Conservation (phyloP, 2,888 invertebrate species). For the Erebia epiphron region DNA sequence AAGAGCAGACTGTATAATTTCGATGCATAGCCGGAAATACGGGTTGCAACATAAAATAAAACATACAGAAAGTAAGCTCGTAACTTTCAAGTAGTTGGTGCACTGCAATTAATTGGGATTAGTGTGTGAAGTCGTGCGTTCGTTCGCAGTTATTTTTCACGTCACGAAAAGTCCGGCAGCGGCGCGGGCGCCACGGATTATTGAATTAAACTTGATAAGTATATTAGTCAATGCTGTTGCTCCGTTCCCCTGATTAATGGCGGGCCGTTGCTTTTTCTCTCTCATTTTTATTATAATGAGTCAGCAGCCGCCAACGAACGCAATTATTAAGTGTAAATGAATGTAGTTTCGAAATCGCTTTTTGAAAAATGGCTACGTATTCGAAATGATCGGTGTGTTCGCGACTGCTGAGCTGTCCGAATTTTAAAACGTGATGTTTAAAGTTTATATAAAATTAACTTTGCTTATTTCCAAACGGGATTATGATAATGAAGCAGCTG, state of each 20-base stretch:
- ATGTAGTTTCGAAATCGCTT: constrained; percentile 65
- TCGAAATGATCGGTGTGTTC: constrained; percentile 51
- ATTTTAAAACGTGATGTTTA: constrained; percentile 53
- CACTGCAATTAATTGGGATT: constrained; percentile 73
- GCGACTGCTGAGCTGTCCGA: constrained; percentile 48
- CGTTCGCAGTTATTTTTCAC: constrained; percentile 73
- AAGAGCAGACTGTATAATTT: constrained; percentile 30
- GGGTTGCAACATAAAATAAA: constrained; percentile 30
- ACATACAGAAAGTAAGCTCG: constrained; percentile 41
- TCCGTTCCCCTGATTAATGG: constrained; percentile 79
- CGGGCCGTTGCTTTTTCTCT: constrained; percentile 76
- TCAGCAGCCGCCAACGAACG: constrained; percentile 67
- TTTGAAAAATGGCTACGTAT: constrained; percentile 56
- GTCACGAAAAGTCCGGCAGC: constrained; percentile 65
- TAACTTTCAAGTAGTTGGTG: constrained; percentile 49
- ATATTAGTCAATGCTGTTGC: constrained; percentile 80
- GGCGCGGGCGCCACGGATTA: constrained; percentile 68
- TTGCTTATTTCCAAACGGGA: constrained; percentile 63
- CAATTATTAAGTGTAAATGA: constrained; percentile 76
- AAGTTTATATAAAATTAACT: constrained; percentile 66
- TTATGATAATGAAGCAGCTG: constrained; percentile 67
- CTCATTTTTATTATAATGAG: constrained; percentile 82
- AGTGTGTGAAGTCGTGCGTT: constrained; percentile 72
- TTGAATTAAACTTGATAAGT: constrained; percentile 83
- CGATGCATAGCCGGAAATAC: constrained; percentile 30